phyloP scores from a whole-genome alignment of 2,113 vertebrate species.

The Chunga burmeisteri region DNA sequence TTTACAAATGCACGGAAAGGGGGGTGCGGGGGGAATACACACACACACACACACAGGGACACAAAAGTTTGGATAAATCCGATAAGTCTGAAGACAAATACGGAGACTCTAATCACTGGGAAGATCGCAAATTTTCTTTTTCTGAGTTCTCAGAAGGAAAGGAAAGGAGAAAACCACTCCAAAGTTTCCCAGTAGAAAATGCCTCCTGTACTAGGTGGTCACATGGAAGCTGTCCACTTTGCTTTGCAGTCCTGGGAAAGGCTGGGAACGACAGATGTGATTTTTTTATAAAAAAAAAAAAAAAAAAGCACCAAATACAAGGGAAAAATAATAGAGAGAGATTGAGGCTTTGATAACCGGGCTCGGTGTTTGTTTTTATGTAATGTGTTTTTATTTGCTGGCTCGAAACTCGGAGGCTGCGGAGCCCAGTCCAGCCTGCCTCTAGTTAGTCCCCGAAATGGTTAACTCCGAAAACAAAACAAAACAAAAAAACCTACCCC shows the following conservation, averaged over 20 bases:
- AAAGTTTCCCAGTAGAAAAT: constrained; percentile 44
- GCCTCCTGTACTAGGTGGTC: constrained; percentile 39
- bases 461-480: constrained; percentile 45
- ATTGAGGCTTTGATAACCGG: constrained; percentile 30
- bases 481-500: neutral
- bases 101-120: constrained; percentile 49
- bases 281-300: neutral
- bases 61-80: constrained; percentile 73
- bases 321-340: constrained; percentile 39
- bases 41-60: neutral
- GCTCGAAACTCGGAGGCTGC: neutral
- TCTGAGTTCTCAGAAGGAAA: neutral
- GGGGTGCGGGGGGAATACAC: neutral
- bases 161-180: neutral
- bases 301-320: neutral
- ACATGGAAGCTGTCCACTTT: neutral
- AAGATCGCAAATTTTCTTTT: constrained; percentile 20
- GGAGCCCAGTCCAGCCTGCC: neutral
- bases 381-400: constrained; percentile 34
- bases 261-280: constrained; percentile 25
- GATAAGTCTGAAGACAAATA: constrained; percentile 51
- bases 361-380: constrained; percentile 27
- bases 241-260: constrained; percentile 24
- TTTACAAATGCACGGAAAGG: constrained; percentile 69
- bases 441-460: neutral